Evolutionary conservation across 2,888 invertebrate species (phyloP), one percentile per base, ranked within the genome.

Genomic region (Monopis laevigella): DNA sequence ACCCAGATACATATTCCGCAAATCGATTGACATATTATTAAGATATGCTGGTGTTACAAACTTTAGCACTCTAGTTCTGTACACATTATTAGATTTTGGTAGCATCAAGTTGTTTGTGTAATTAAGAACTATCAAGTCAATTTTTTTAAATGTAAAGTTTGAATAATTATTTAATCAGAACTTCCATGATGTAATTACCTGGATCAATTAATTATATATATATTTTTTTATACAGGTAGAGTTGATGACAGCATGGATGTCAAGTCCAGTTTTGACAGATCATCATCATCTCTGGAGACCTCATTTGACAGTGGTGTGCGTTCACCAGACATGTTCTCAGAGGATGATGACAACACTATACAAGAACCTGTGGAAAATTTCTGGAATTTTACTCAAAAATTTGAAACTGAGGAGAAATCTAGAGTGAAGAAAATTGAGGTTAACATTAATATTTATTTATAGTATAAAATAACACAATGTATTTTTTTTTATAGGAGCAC

Each of bases 241-340:
- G 32, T 14, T 8, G 68, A 69, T 11, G 59, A 58, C 1, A 67
- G 57, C 40, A 58, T 49, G n/a, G 21, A 4, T 39, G 48, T 50
- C 13, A 77, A 73, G 50, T 77, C 73, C 74, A 71, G 66, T 46
- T 59, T 58, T 2, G 78, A 80, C 24, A 70, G 71, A 11, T 77
- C 75, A 46, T 69, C 62, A 43, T 78, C 78, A 2, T 80, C 78
- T 8, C 55, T 72, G 1, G 78, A 80, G 44, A 70, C 68, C 8
- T 78, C 78, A 1, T 78, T 73, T 64, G 77, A 78, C 52, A 80
- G 78, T 53, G 78, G 78, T 48, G 65, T 78, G 28, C 54, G 80
- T 34, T 86, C 86, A 40, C 89, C 89, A 0, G 88, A 89, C 54
- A 70, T 89, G 56, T 89, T 89, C 59, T 85, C 84, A 44, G 86